A percentile compares a stretch with the other conserved stretches of the same genome.
phyloP scores from a whole-genome alignment of 2,797 vertebrate genomes.

The Rhinella marina region DNA sequence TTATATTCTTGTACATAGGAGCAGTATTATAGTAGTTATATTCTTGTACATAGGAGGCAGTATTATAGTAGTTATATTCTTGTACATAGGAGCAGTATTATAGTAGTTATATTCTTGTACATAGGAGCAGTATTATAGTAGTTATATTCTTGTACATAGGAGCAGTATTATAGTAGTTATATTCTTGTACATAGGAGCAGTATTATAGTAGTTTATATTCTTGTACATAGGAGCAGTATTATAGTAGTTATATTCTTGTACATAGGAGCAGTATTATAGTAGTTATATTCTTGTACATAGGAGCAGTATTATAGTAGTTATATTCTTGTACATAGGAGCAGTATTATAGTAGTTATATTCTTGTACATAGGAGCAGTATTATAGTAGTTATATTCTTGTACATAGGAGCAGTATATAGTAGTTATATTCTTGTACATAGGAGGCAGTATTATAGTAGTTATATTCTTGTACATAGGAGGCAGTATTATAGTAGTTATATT shows the following conservation, averaged over 20 bases:
- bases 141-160: not conserved
- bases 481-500: conserved; percentile 9
- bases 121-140: not conserved
- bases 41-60: not conserved
- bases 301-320: not conserved
- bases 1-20: too few relatives aligned
- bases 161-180: not conserved
- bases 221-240: too few relatives aligned
- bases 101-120: conserved; percentile 3
- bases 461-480: too few relatives aligned
- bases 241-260: too few relatives aligned
- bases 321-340: not conserved
- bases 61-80: conserved; percentile 3
- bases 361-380: not conserved
- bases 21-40: not conserved
- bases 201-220: conserved; percentile 15
- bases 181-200: not conserved
- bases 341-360: not conserved
- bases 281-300: conserved; percentile 1
- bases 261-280: not conserved
- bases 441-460: too few relatives aligned
- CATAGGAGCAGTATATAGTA: too few relatives aligned
- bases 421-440: too few relatives aligned
- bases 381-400: too few relatives aligned
- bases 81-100: not conserved